Evolutionary conservation across 2,113 vertebrate species (phyloP), one percentile per base, ranked within the genome.

Genomic region (Oncorhynchus gorbuscha): DNA sequence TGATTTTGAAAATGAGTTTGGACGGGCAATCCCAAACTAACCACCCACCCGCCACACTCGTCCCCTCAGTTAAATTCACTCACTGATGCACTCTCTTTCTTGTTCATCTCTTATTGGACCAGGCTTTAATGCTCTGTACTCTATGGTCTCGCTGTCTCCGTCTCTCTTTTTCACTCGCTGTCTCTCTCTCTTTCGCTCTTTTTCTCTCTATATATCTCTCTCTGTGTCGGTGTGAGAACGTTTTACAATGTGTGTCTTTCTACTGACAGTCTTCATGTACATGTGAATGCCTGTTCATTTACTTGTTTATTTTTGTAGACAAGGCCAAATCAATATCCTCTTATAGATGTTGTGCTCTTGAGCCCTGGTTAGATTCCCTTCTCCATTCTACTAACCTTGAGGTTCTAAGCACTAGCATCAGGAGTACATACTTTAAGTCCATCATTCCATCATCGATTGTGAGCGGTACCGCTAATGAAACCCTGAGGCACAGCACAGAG

Each of bases 1-100:
- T 77, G 86, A 90, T 92, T 83, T 93, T 92, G 84, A 75, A 90
- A 92, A 92, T 90, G 90, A 93, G 89, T 93, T 94, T 81, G 87
- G 91, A 93, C 89, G 89, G 85, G 89, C 83, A 89, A 78, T 77
- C 76, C 86, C 82, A 81, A 83, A 85, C 86, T 88, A 84, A 88
- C 83, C 81, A 32, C 76, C 86, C 81, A 32, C 75, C 86, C 22
- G 83, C 87, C 85, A 88, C 87, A 86, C 88, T 89, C 85, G 65
- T 86, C 87, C 88, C 85, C 84, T 77, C 84, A 85, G 82, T 59
- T 24, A 58, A 49, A 67, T 81, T 80, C 78, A 32, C 74, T 68
- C 69, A 32, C 80, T 84, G 39, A n/a, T 22, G n/a, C 7, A 58
- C 55, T 18, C 55, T 7, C 16, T 62, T 62, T 16, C n/a, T 8